Percentiles rank a stretch among this genome's conserved stretches.
phyloP scores from a whole-genome alignment of 2,113 vertebrate species.

The Muscicapa adusta region DNA sequence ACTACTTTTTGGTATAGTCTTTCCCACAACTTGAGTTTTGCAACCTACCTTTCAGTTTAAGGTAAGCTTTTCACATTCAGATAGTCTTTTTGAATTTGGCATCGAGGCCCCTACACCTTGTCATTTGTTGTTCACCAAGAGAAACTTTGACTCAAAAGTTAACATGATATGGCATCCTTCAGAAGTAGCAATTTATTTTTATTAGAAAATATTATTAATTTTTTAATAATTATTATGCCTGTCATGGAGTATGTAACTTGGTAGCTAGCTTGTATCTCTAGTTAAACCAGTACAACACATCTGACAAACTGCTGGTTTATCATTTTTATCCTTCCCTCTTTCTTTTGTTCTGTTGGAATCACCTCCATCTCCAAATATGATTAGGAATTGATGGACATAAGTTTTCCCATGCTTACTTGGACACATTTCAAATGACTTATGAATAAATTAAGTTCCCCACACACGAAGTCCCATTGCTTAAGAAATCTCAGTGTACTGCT shows the following conservation, averaged over 20 bases:
- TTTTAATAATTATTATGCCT: not conserved
- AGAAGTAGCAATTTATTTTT: not conserved
- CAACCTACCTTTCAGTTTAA: not conserved
- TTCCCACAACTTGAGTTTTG: not conserved
- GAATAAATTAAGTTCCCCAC: constrained; percentile 17
- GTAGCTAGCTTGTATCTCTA: not conserved
- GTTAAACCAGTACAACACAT: not conserved
- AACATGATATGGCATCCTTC: not conserved
- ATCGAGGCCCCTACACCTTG: not conserved
- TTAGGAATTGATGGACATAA: not conserved
- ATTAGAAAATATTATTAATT: not conserved
- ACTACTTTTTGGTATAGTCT: not conserved
- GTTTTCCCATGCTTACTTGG: not conserved
- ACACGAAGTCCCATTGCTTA: constrained; percentile 1
- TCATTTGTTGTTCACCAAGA: not conserved
- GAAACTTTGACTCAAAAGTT: not conserved
- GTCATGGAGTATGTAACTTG: not conserved
- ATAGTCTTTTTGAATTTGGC: not conserved
- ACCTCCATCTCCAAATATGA: not conserved
- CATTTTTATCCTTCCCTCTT: not conserved
- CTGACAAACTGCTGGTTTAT: not conserved
- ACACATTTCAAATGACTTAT: not conserved
- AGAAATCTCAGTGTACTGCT: constrained; percentile 11
- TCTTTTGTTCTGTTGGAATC: not conserved
- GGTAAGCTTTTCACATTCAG: not conserved